These are phyloP conservation scores for Sepiola atlantica DNA, from an alignment of 2,888 invertebrate species.

Conservation along the genomic window DNA sequence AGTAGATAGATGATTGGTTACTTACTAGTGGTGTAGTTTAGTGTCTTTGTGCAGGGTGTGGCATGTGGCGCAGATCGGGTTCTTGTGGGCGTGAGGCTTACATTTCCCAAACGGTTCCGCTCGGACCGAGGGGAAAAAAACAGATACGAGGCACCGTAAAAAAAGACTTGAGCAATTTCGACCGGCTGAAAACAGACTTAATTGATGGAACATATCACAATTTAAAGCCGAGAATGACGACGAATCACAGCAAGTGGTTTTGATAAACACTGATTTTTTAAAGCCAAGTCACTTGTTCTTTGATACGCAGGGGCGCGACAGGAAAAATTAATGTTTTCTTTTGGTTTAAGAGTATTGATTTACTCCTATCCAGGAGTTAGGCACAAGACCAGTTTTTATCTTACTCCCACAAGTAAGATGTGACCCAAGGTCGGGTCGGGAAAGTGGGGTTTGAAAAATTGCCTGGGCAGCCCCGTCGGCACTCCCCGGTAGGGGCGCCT, in stretches of 20 bases:
- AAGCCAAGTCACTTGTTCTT: too few relatives aligned
- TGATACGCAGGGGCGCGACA: too few relatives aligned
- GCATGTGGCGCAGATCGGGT: not conserved
- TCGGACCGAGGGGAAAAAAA: not conserved
- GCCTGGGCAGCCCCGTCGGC: too few relatives aligned
- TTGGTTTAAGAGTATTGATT: too few relatives aligned
- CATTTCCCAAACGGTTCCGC: not conserved
- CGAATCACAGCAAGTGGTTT: not conserved
- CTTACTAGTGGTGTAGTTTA: constrained; percentile 1
- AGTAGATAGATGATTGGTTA: not conserved
- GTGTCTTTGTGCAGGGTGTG: not conserved
- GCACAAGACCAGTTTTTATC: too few relatives aligned
- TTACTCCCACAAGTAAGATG: too few relatives aligned
- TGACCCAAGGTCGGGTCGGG: too few relatives aligned
- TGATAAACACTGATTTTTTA: too few relatives aligned
- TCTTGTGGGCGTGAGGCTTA: not conserved
- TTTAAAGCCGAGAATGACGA: not conserved
- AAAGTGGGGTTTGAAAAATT: too few relatives aligned
- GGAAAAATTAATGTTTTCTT: too few relatives aligned
- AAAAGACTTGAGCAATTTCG: not conserved
- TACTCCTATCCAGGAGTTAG: too few relatives aligned
- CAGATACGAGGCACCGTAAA: not conserved
- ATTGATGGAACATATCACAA: constrained; percentile 5
- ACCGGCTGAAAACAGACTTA: not conserved
- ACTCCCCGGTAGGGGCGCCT: too few relatives aligned